Base-by-base conservation (phyloP, 1,140 invertebrate species). In the Zelostemma sp. region DNA sequence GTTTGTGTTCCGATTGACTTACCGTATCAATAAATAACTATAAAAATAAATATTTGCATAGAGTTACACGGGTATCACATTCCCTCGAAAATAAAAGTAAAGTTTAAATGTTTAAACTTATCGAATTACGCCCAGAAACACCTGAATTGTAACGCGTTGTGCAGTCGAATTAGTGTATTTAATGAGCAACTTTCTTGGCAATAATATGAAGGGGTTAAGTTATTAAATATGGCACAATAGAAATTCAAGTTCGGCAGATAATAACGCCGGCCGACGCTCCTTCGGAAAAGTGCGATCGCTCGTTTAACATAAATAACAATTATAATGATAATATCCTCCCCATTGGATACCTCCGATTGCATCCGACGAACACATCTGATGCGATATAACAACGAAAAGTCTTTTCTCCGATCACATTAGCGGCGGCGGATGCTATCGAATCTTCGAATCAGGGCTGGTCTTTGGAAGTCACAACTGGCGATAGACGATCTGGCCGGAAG, bases 401-500 rank as follows among this genome's bases (percentile, higher is more conserved):
- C 21, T 48, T 48, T 48, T 9, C 12, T 28, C 17, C 14, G 43
- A 46, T 46, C 17, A 46, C 16, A 48, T 48, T 21, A 3, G 12
- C n/a, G 43, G n/a, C n/a, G n/a, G n/a, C 43, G 43, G 17, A 46
- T 46, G 43, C 18, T 14, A 48, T 64, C 40, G 41, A 64, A 57
- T 57, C 41, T 56, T 64, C 40, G 31, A 64, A 57, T 57, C 48
- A 64, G 49, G 41, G 41, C 15, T 69, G 70, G 56, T 75, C 76
- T 77, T 81, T 78, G 68, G 74, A 77, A 72, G 51, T 79, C 16
- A 72, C 49, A 75, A 82, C 73, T 77, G 79, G 73, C 68, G 60
- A 69, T 68, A 62, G 51, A 72, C 14, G 73, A 61, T 70, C 61
- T 73, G 71, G 68, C 68, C 68, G 61, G 62, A 71, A 65, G 53